phyloP scores from a whole-genome alignment of 2,888 invertebrate species.

The Chaetogeoica ovagalla region DNA sequence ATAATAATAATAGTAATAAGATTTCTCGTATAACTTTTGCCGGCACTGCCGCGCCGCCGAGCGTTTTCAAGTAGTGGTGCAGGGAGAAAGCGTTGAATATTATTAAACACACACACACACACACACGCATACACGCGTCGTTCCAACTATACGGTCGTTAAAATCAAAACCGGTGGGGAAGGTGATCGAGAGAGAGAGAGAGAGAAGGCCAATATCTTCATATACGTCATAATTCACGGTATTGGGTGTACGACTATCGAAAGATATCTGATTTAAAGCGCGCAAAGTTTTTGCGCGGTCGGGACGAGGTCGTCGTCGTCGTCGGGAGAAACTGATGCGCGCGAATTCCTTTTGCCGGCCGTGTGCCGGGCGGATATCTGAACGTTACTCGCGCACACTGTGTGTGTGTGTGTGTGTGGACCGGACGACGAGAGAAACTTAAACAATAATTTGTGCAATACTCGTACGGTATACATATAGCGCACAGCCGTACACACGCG shows the following conservation, averaged over 20 bases:
- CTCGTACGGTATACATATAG: neutral
- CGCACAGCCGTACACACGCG: neutral
- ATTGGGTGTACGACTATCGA: conserved; percentile 45
- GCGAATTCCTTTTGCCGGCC: conserved; percentile 48
- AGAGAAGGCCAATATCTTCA: conserved; percentile 45
- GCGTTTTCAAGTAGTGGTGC: neutral
- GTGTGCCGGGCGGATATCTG: conserved; percentile 43
- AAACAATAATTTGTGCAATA: conserved; percentile 48
- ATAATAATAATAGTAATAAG: neutral
- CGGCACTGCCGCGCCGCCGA: neutral
- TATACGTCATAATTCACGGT: conserved; percentile 51
- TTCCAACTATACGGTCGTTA: conserved; percentile 40
- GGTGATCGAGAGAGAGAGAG: neutral
- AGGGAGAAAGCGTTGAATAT: conserved; percentile 2
- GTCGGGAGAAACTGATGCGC: conserved; percentile 30
- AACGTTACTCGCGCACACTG: conserved; percentile 12
- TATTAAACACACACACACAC: conserved; percentile 31
- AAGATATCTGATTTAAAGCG: conserved; percentile 53
- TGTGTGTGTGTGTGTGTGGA: neutral
- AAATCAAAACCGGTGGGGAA: conserved; percentile 10
- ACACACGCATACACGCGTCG: conserved; percentile 29
- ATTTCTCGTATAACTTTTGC: conserved; percentile 29
- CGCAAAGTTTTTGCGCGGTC: conserved; percentile 31
- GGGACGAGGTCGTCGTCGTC: neutral
- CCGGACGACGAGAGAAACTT: conserved; percentile 53